These are phyloP conservation scores for Phytoseiulus persimilis DNA, from an alignment of 2,888 invertebrate species.

Conservation along the genomic window DNA sequence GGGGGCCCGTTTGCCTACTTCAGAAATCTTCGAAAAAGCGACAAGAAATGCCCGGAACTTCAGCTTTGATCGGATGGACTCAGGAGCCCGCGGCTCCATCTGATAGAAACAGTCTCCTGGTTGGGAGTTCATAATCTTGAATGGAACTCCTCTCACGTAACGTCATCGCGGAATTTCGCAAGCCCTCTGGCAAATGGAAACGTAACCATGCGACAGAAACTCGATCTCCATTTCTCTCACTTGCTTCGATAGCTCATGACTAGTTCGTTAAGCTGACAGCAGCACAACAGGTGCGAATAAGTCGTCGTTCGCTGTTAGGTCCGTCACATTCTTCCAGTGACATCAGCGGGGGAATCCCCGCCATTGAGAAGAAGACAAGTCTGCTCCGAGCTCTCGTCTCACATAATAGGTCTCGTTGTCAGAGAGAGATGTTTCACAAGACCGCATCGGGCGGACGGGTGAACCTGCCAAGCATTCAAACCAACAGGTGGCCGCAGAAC, in stretches of 20 bases:
- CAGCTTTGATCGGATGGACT: too few species aligned
- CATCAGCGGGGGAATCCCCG: background rate
- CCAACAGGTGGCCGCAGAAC: background rate
- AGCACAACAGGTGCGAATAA: background rate
- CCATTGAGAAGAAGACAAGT: background rate
- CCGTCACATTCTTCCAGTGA: background rate
- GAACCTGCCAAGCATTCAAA: background rate
- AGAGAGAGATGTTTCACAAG: background rate
- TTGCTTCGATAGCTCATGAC: background rate
- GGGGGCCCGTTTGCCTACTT: too few species aligned
- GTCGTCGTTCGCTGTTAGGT: background rate
- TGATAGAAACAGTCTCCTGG: too few species aligned
- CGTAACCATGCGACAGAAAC: too few species aligned
- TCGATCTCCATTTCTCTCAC: too few species aligned
- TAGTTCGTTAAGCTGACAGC: background rate
- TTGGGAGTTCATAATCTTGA: too few species aligned
- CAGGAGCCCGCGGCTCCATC: too few species aligned
- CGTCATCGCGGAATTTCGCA: too few species aligned
- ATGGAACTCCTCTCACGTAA: too few species aligned
- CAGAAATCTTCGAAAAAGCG: too few species aligned
- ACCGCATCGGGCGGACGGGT: background rate
- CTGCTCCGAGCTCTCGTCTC: background rate
- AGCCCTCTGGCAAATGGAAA: too few species aligned
- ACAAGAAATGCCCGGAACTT: too few species aligned
- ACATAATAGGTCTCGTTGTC: background rate